These are phyloP conservation scores for Lanius ludovicianus DNA, from an alignment of 2,113 vertebrate species.

Conservation along the genomic window DNA sequence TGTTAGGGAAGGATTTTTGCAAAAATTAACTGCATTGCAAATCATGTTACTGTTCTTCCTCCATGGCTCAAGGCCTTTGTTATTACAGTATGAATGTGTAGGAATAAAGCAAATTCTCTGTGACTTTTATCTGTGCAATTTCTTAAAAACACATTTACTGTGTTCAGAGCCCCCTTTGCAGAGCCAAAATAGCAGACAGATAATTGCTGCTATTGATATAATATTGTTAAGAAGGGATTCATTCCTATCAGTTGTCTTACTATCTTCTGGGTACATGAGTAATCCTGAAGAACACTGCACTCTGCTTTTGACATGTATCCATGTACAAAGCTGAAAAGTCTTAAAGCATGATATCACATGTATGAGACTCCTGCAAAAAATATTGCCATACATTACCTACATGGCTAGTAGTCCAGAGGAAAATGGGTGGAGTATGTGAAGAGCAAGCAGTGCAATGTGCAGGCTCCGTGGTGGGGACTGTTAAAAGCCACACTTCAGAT, in stretches of 20 bases:
- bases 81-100: not conserved
- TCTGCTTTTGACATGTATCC: not conserved
- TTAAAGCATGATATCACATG: not conserved
- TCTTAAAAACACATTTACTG: not conserved
- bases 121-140: constrained; percentile 13
- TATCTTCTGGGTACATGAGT: not conserved
- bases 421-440: not conserved
- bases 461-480: not conserved
- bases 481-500: not conserved
- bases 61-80: not conserved
- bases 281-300: not conserved
- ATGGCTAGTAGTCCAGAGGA: not conserved
- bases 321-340: not conserved
- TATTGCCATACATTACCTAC: not conserved
- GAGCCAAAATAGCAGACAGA: not conserved
- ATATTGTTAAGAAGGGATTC: not conserved
- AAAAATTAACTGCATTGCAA: not conserved
- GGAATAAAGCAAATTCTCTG: not conserved
- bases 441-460: not conserved
- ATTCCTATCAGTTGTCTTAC: not conserved
- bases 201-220: constrained; percentile 18
- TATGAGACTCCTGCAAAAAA: not conserved
- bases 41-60: not conserved
- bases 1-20: not conserved
- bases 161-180: constrained; percentile 9